Percentiles rank a stretch among this genome's conserved stretches.
Conservation (phyloP, 1,140 invertebrate genomes). For the Drosophila orosa region DNA sequence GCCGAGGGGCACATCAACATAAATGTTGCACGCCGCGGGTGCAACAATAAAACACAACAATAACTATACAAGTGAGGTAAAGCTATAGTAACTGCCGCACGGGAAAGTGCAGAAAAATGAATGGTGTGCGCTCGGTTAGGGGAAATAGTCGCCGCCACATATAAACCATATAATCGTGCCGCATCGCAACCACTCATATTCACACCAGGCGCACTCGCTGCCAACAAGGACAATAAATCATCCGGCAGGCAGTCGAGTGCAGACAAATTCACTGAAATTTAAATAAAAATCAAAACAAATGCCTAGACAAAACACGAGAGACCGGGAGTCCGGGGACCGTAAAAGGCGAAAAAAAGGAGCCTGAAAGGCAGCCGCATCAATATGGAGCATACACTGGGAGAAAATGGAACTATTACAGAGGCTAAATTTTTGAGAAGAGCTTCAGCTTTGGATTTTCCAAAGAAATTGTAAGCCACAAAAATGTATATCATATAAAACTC, state of each 20-base stretch:
- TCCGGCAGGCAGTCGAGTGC: constrained; percentile 64
- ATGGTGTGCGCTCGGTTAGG: constrained; percentile 7
- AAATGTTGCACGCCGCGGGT: constrained; percentile 71
- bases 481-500: background rate
- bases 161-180: constrained; percentile 70
- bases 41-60: constrained; percentile 45
- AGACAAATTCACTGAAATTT: constrained; percentile 77
- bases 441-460: background rate
- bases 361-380: constrained; percentile 72
- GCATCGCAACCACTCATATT: constrained; percentile 69
- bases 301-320: constrained; percentile 64
- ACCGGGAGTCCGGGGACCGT: constrained; percentile 19
- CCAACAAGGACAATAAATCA: constrained; percentile 80
- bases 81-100: background rate
- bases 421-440: background rate
- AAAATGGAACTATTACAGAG: background rate
- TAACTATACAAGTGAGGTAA: constrained; percentile 12
- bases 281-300: constrained; percentile 78
- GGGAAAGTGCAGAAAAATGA: constrained; percentile 17
- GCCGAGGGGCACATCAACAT: constrained; percentile 55
- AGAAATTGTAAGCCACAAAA: background rate
- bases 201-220: constrained; percentile 64
- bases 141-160: constrained; percentile 28
- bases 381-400: constrained; percentile 56
- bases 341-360: constrained; percentile 58